phyloP scores from a whole-genome alignment of 2,113 vertebrate genomes.

The Dromiciops gliroides region DNA sequence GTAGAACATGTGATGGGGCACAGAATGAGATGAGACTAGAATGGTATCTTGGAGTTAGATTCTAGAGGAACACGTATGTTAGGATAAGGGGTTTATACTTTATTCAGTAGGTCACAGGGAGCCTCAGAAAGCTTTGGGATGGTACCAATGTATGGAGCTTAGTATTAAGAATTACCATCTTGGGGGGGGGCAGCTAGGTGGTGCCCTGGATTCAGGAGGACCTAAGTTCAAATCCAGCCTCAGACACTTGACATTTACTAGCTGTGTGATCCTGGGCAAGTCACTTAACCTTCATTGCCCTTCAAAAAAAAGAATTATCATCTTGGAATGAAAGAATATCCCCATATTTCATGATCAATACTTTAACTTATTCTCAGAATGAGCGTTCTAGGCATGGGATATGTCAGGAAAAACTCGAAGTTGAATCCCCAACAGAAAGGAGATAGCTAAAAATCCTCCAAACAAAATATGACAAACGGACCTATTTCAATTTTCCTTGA shows the following conservation, averaged over 20 bases:
- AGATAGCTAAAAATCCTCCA: neutral
- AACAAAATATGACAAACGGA: neutral
- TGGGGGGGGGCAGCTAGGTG: too few species aligned
- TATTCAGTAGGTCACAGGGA: neutral
- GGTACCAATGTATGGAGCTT: neutral
- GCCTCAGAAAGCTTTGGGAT: neutral
- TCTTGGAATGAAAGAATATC: slow-evolving; percentile 1
- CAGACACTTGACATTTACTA: too few species aligned
- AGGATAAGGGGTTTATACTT: neutral
- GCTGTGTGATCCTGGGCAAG: too few species aligned
- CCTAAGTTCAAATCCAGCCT: too few species aligned
- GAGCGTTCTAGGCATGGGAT: neutral
- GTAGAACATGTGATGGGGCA: neutral
- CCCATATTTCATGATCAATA: slow-evolving; percentile 28
- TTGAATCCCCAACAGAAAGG: slow-evolving; percentile 28
- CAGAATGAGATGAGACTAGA: neutral
- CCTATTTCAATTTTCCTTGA: slow-evolving; percentile 6
- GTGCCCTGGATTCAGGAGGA: too few species aligned
- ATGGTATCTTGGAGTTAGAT: neutral
- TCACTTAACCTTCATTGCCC: too few species aligned
- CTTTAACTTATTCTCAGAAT: slow-evolving; percentile 7
- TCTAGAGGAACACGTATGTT: neutral
- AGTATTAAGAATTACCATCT: slow-evolving; percentile 16
- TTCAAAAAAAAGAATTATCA: slow-evolving; percentile 12
- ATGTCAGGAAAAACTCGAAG: slow-evolving; percentile 1